Conservation (phyloP, 1,140 invertebrate species). For the Bombyx mandarina region DNA sequence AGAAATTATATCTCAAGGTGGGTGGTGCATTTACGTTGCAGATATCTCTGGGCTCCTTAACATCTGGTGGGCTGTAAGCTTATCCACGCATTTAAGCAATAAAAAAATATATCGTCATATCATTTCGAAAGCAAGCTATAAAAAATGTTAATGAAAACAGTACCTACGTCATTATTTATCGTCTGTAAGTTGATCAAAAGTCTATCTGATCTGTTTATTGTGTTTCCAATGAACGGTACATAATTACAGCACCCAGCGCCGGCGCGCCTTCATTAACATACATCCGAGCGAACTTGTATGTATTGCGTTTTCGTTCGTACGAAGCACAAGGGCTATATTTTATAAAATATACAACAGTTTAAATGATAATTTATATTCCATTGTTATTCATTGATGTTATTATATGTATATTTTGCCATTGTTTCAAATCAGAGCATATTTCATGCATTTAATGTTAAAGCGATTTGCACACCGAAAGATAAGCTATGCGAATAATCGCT, state of each 20-base stretch:
- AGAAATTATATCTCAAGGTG: too few species aligned
- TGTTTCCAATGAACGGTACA: too few species aligned
- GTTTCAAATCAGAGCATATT: constrained; percentile 71
- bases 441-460: constrained; percentile 66
- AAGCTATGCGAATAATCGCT: constrained; percentile 3
- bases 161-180: too few species aligned
- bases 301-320: constrained; percentile 41
- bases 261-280: constrained; percentile 15
- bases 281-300: constrained; percentile 45
- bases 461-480: constrained; percentile 26
- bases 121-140: too few species aligned
- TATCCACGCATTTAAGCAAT: too few species aligned
- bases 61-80: too few species aligned
- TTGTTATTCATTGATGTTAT: constrained; percentile 71
- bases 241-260: background rate
- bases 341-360: constrained; percentile 70
- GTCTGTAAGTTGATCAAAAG: too few species aligned
- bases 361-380: constrained; percentile 70
- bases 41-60: too few species aligned
- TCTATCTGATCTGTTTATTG: too few species aligned
- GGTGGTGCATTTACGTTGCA: too few species aligned
- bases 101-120: too few species aligned
- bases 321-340: constrained; percentile 61
- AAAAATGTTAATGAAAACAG: too few species aligned
- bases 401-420: constrained; percentile 71